phyloP scores from a whole-genome alignment of 2,113 vertebrate genomes.

The Lipophrys pholis region DNA sequence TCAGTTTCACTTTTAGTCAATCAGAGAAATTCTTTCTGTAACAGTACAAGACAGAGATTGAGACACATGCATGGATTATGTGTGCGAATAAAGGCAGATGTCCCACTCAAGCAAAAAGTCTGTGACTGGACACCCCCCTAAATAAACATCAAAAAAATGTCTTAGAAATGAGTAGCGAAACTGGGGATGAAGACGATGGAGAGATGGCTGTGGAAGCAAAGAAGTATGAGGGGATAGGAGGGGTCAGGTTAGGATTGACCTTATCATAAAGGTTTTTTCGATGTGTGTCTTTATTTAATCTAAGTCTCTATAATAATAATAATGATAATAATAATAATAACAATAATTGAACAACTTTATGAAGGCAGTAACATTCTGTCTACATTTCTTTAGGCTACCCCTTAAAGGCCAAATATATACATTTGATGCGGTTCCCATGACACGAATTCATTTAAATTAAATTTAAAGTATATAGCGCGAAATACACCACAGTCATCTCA shows the following conservation, averaged over 20 bases:
- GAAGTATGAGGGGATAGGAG: background rate
- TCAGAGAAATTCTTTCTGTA: slow-evolving; percentile 55
- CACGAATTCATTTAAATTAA: background rate
- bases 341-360: background rate
- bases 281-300: no score
- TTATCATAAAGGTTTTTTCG: background rate
- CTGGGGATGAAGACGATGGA: background rate
- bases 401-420: background rate
- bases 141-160: slow-evolving; percentile 31
- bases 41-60: slow-evolving; percentile 26
- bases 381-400: background rate
- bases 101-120: slow-evolving; percentile 50
- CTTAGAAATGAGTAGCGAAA: slow-evolving; percentile 18
- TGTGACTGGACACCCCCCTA: slow-evolving; percentile 31
- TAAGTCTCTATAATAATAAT: no score
- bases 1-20: slow-evolving; percentile 10
- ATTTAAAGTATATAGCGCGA: no score
- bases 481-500: no score
- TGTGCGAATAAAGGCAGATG: slow-evolving; percentile 35
- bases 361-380: background rate
- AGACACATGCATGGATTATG: slow-evolving; percentile 29
- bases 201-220: background rate
- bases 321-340: no score
- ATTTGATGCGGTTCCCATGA: background rate
- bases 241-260: background rate